These are phyloP conservation scores for Pteropus alecto DNA, from an alignment of 2,113 vertebrate species.

Conservation along the genomic window DNA sequence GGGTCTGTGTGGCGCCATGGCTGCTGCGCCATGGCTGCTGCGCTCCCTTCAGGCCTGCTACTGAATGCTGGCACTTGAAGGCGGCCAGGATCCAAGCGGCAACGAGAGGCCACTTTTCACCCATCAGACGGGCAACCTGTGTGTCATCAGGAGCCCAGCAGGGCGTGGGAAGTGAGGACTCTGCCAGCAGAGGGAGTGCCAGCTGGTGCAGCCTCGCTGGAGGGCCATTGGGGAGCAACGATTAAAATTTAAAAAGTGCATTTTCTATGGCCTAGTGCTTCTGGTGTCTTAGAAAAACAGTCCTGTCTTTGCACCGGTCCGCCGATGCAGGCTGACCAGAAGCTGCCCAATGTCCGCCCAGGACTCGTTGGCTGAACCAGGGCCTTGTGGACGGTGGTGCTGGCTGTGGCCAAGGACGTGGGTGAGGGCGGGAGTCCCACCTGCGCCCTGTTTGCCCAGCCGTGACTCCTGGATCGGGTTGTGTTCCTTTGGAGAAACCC, in stretches of 20 bases:
- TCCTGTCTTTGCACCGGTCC: background rate
- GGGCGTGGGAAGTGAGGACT: background rate
- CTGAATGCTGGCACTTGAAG: background rate
- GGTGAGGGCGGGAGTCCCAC: background rate
- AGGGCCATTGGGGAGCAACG: background rate
- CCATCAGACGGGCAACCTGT: rapidly evolving
- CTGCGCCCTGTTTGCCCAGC: too few relatives aligned
- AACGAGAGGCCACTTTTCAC: background rate
- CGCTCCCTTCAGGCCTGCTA: background rate
- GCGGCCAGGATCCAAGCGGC: background rate
- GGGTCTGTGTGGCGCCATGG: background rate
- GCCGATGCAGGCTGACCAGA: background rate
- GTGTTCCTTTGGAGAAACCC: background rate
- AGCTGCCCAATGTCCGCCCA: background rate
- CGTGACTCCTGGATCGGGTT: too few relatives aligned
- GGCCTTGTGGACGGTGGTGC: rapidly evolving
- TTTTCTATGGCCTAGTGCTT: background rate
- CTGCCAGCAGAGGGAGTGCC: background rate
- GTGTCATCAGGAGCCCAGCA: rapidly evolving
- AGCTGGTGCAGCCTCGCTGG: background rate
- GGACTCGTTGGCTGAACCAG: background rate
- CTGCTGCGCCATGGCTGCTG: background rate
- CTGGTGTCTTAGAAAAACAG: background rate
- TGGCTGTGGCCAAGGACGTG: background rate
- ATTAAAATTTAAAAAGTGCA: background rate